These are phyloP conservation scores for Brachionus calyciflorus DNA, from an alignment of 1,140 invertebrate genomes.

Conservation along the genomic window DNA sequence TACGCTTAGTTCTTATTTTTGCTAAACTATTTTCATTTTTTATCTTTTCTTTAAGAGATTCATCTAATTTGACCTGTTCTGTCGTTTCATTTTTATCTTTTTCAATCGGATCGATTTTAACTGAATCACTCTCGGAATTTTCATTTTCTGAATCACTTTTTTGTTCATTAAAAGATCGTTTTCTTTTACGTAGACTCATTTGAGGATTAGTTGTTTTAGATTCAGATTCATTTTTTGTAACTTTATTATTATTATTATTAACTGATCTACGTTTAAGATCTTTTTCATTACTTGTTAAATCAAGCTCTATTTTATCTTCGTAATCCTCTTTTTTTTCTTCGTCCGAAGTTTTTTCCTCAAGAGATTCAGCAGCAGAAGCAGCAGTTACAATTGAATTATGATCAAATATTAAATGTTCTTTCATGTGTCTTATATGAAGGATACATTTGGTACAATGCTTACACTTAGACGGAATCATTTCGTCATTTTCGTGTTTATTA, in stretches of 20 bases:
- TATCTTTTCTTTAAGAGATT: conserved; percentile 4
- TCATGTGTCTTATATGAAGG: conserved; percentile 37
- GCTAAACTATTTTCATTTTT: conserved; percentile 4
- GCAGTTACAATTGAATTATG: neutral
- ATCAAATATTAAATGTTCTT: conserved; percentile 40
- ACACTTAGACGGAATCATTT: conserved; percentile 34
- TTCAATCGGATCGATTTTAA: neutral
- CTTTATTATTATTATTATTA: no score
- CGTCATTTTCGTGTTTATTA: conserved; percentile 22
- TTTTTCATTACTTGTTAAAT: conserved; percentile 11
- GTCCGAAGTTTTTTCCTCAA: conserved; percentile 2
- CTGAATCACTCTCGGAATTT: neutral
- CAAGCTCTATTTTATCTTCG: conserved; percentile 14
- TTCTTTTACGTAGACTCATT: neutral
- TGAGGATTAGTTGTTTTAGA: neutral
- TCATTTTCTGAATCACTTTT: conserved; percentile 15
- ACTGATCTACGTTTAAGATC: neutral
- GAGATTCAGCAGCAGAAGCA: no score
- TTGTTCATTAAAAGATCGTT: neutral
- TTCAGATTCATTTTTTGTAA: neutral
- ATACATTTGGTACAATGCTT: conserved; percentile 47
- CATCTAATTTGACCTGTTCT: conserved; percentile 18
- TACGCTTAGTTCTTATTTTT: neutral
- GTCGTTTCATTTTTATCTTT: no score
- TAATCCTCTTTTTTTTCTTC: conserved; percentile 11